phyloP scores from a whole-genome alignment of 2,797 vertebrate species.

The Cossypha niveicapilla region DNA sequence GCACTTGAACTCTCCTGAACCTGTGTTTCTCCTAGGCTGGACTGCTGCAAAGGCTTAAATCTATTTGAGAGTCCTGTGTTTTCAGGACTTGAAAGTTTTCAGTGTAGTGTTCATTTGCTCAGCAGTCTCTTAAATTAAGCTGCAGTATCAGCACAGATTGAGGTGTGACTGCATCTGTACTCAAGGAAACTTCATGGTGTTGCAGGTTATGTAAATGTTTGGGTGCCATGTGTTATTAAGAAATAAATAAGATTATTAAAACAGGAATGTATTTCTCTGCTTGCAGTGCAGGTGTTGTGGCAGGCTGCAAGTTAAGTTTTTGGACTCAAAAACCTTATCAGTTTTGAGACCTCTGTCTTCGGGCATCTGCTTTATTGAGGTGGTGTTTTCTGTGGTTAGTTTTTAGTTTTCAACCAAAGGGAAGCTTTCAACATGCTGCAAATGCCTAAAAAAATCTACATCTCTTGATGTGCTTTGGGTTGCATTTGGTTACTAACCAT shows the following conservation, averaged over 20 bases:
- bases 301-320: neutral
- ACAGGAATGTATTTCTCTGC: neutral
- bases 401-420: neutral
- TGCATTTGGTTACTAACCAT: neutral
- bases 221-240: neutral
- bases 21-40: neutral
- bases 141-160: neutral
- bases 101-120: neutral
- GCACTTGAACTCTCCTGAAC: neutral
- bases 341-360: neutral
- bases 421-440: neutral
- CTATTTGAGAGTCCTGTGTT: neutral
- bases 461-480: neutral
- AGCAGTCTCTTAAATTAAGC: neutral
- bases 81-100: neutral
- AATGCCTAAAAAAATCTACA: neutral
- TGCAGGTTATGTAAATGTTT: neutral
- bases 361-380: neutral
- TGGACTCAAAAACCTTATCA: neutral
- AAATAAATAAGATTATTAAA: neutral
- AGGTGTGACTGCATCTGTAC: neutral
- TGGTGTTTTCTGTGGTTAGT: neutral
- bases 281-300: neutral
- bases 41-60: neutral
- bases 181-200: neutral